phyloP scores from a whole-genome alignment of 64 coral and sea anemone genomes.

The Acropora yongei region DNA sequence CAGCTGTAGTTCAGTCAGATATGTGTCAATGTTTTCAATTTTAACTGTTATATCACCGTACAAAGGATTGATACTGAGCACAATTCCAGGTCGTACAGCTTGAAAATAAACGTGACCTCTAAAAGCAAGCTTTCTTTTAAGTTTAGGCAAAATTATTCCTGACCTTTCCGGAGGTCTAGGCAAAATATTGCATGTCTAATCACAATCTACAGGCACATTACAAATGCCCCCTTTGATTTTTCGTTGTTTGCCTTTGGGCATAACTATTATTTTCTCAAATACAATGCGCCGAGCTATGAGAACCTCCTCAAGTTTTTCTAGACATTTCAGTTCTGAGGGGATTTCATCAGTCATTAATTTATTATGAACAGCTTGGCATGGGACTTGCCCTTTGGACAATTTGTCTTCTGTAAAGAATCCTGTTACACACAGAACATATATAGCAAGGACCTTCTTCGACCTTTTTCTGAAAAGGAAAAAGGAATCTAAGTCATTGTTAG shows the following conservation, averaged over 20 bases:
- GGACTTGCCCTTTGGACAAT: constrained; percentile 52
- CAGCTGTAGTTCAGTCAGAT: constrained; percentile 18
- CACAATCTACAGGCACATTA: constrained; percentile 46
- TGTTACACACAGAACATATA: constrained; percentile 66
- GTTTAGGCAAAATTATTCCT: constrained; percentile 56
- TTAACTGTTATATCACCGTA: constrained; percentile 48
- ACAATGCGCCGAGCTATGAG: constrained; percentile 62
- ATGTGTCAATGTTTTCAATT: constrained; percentile 22
- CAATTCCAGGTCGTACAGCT: constrained; percentile 42
- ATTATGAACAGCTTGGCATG: constrained; percentile 73
- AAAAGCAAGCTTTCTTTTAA: constrained; percentile 56
- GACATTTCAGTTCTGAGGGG: constrained; percentile 62
- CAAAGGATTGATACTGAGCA: constrained; percentile 49
- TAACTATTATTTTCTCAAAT: constrained; percentile 69
- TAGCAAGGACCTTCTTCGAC: constrained; percentile 52
- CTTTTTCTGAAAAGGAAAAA: constrained; percentile 37
- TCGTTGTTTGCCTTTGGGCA: constrained; percentile 56
- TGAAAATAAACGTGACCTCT: constrained; percentile 66
- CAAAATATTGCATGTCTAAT: constrained; percentile 27
- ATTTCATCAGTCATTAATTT: constrained; percentile 72
- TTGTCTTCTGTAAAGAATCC: constrained; percentile 53
- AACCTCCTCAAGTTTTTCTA: constrained; percentile 78
- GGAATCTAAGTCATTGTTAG: constrained; percentile 23
- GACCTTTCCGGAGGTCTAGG: constrained; percentile 41
- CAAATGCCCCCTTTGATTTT: constrained; percentile 38